These are phyloP conservation scores for Sinonovacula constricta DNA, from an alignment of 1,140 invertebrate species.

Conservation along the genomic window DNA sequence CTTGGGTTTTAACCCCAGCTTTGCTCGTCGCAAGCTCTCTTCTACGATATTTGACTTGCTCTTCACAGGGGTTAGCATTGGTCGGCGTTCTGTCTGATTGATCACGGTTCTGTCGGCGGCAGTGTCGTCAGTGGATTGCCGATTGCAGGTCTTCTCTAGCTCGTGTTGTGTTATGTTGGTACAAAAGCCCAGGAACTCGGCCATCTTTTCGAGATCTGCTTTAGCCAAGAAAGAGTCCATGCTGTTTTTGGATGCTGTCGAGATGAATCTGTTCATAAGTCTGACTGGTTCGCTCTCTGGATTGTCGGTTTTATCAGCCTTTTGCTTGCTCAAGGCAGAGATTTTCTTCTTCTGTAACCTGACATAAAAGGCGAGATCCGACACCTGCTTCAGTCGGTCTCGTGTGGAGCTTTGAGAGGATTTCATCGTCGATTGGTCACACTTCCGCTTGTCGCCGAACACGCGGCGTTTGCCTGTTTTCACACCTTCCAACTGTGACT, in stretches of 20 bases:
- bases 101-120: no score
- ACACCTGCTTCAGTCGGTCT: not conserved
- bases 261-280: not conserved
- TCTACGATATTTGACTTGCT: not conserved
- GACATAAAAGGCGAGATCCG: not conserved
- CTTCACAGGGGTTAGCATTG: not conserved
- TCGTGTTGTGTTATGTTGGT: not conserved
- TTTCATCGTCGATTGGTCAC: not conserved
- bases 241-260: not conserved
- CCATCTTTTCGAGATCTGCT: not conserved
- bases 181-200: not conserved
- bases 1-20: slow-evolving; percentile 21
- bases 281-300: not conserved
- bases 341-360: not conserved
- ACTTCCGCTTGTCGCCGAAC: not conserved
- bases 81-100: not conserved
- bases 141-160: no score
- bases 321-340: not conserved
- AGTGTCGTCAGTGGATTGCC: not conserved
- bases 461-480: slow-evolving; percentile 9
- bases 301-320: not conserved
- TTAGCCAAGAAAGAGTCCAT: not conserved
- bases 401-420: not conserved
- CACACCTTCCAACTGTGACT: not conserved
- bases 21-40: not conserved